Evolutionary conservation across 2,888 invertebrate genomes (phyloP).

Genomic region (Heliconius hortense): DNA sequence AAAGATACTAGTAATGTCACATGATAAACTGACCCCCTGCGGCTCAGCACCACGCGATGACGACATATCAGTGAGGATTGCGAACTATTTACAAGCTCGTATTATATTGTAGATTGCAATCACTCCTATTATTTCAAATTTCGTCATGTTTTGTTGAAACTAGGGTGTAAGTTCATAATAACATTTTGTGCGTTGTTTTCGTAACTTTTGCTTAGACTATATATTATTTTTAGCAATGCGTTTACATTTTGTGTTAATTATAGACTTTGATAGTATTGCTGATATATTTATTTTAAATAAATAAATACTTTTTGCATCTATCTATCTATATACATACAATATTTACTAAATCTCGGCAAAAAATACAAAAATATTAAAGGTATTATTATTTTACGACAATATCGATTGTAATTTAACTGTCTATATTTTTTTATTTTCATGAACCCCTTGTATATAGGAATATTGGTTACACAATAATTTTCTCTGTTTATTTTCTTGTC

Average conservation of each 20-base stretch:
- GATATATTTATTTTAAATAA: not conserved
- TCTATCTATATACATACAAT: not conserved
- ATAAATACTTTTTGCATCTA: not conserved
- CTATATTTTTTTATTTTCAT: not conserved
- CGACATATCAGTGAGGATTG: conserved; percentile 60
- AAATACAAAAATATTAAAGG: not conserved
- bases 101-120: conserved; percentile 27
- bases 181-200: conserved; percentile 3
- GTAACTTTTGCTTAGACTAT: not conserved
- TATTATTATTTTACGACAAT: no score
- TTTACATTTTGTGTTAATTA: not conserved
- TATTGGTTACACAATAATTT: not conserved
- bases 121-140: conserved; percentile 38
- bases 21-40: conserved; percentile 72
- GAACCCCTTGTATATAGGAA: not conserved
- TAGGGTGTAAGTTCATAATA: conserved; percentile 31
- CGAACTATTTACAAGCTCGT: conserved; percentile 46
- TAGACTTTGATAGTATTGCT: not conserved
- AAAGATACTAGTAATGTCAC: conserved; percentile 68
- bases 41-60: conserved; percentile 55
- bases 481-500: no score
- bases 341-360: not conserved
- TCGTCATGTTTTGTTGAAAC: conserved; percentile 47
- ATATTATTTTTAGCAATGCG: conserved; percentile 6
- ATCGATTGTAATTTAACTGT: no score